Conservation (phyloP, 2,888 invertebrate species). For the Plagiodera versicolora region DNA sequence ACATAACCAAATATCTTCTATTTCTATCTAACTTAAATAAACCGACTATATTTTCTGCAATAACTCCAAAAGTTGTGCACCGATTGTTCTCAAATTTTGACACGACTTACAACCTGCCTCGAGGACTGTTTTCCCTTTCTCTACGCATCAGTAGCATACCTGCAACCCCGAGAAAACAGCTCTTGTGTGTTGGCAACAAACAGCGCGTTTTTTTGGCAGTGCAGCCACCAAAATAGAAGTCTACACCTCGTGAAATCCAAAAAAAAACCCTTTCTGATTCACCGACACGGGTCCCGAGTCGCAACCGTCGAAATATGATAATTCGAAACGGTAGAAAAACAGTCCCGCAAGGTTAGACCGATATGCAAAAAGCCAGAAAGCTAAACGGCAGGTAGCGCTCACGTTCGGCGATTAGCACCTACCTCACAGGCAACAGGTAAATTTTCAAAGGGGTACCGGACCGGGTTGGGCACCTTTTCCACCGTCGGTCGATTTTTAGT, state of each 20-base stretch:
- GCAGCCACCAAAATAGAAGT: background rate
- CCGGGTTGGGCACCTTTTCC: background rate
- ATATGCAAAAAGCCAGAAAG: slow-evolving; percentile 24
- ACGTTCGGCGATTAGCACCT: slow-evolving; percentile 30
- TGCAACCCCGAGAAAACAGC: no score
- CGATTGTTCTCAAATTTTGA: no score
- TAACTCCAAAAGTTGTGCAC: no score
- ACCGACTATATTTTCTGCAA: no score
- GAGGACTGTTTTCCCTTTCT: no score
- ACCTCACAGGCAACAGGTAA: slow-evolving; percentile 26
- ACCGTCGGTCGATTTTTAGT: slow-evolving; percentile 9
- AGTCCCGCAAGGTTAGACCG: slow-evolving; percentile 10
- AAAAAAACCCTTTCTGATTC: slow-evolving; percentile 13
- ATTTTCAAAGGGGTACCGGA: slow-evolving; percentile 18
- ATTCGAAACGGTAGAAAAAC: slow-evolving; percentile 20
- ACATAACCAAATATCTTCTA: no score
- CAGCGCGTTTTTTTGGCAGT: no score
- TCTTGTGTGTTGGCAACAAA: no score
- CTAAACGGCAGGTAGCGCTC: slow-evolving; percentile 29
- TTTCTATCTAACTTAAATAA: no score
- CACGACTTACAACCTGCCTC: no score
- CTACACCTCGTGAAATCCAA: no score
- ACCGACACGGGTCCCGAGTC: slow-evolving; percentile 8
- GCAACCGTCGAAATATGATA: slow-evolving; percentile 24
- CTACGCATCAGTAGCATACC: no score